These are phyloP conservation scores for Sepioteuthis lessoniana DNA, from an alignment of 2,888 invertebrate species.

Conservation along the genomic window DNA sequence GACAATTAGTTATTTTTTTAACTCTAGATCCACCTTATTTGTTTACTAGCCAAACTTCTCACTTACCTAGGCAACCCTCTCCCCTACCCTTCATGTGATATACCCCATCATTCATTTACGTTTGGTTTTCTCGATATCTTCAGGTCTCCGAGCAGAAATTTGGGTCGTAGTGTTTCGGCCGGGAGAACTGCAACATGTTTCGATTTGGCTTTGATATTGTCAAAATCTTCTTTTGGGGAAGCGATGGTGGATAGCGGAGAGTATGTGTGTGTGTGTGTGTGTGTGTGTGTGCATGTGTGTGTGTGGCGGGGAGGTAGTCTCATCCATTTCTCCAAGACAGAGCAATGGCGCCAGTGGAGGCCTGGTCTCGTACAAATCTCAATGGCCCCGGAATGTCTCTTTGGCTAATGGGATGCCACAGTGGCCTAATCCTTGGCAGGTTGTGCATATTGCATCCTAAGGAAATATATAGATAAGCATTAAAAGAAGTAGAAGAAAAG, in stretches of 20 bases:
- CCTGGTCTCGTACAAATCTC: neutral
- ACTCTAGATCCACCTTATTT: neutral
- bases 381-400: neutral
- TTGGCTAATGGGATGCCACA: constrained; percentile 35
- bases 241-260: neutral
- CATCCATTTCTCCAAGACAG: neutral
- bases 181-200: neutral
- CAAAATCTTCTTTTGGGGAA: constrained; percentile 1
- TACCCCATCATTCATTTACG: neutral
- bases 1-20: neutral
- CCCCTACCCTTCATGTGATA: neutral
- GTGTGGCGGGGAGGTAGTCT: neutral
- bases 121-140: neutral
- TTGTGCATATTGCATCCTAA: neutral
- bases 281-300: too few species aligned
- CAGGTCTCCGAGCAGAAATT: neutral
- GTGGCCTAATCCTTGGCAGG: constrained; percentile 14
- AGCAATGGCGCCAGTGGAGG: neutral
- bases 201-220: neutral
- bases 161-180: constrained; percentile 2
- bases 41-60: neutral
- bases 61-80: neutral
- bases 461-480: neutral
- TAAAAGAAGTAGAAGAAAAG: neutral
- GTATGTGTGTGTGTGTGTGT: too few species aligned